Conservation (phyloP, 2,797 vertebrate genomes). For the Acanthurus lineatus region DNA sequence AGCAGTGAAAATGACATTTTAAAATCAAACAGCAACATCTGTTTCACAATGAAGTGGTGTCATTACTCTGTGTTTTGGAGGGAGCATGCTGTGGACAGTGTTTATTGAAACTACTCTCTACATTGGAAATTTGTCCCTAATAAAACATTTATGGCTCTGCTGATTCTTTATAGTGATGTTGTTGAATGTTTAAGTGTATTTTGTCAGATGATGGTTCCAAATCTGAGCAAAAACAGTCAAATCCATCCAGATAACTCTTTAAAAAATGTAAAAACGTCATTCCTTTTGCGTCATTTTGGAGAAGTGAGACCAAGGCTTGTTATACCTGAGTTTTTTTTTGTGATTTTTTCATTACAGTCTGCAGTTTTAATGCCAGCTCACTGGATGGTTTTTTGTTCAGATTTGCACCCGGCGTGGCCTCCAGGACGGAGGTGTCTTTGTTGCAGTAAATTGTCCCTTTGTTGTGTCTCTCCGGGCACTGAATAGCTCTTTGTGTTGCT, state of each 20-base stretch:
- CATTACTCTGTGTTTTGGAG: neutral
- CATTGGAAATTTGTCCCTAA: neutral
- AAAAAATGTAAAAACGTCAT: neutral
- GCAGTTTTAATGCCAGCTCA: slow-evolving; percentile 43
- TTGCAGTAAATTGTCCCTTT: slow-evolving; percentile 78
- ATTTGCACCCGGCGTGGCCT: slow-evolving; percentile 60
- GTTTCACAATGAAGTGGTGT: too few species aligned
- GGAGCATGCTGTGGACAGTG: neutral
- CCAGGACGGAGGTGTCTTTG: slow-evolving; percentile 75
- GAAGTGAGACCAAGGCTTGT: too few species aligned
- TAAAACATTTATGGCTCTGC: neutral
- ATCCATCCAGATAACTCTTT: neutral
- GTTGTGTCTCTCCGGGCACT: slow-evolving; percentile 64
- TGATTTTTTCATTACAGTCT: slow-evolving; percentile 15
- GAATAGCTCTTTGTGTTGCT: slow-evolving; percentile 79
- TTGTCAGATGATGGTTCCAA: neutral
- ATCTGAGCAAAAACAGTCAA: neutral
- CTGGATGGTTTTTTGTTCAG: slow-evolving; percentile 37
- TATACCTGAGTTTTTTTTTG: slow-evolving; percentile 36
- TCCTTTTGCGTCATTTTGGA: neutral
- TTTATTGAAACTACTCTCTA: neutral
- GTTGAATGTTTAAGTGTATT: neutral
- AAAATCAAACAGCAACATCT: neutral
- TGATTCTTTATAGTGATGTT: neutral
- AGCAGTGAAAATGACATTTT: neutral